Conservation (phyloP, 1,140 invertebrate genomes). For the Xylocopa sonorina region DNA sequence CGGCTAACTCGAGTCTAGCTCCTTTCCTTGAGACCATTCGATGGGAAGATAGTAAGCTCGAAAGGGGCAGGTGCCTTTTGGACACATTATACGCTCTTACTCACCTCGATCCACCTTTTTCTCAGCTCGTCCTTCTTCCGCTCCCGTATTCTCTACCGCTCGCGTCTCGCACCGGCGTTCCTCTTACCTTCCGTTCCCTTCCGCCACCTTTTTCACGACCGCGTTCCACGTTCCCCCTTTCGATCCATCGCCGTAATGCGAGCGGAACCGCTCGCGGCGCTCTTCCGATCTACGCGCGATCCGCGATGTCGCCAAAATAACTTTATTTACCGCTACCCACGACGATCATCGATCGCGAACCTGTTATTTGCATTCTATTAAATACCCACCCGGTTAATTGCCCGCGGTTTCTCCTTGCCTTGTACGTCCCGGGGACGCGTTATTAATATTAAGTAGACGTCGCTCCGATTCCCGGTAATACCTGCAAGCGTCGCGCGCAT, state of each 20-base stretch:
- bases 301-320: slow-evolving; percentile 45
- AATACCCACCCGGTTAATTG: slow-evolving; percentile 53
- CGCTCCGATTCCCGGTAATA: not conserved
- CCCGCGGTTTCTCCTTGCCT: not conserved
- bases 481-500: not conserved
- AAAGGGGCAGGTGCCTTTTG: slow-evolving; percentile 79
- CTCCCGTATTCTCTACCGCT: not conserved
- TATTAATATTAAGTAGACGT: slow-evolving; percentile 63
- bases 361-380: slow-evolving; percentile 67
- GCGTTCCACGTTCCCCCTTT: not conserved
- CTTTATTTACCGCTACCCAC: slow-evolving; percentile 50
- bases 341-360: slow-evolving; percentile 21
- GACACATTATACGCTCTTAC: slow-evolving; percentile 76
- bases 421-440: slow-evolving; percentile 44
- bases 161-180: not conserved
- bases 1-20: slow-evolving; percentile 69
- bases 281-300: not conserved
- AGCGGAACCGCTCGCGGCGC: slow-evolving; percentile 13
- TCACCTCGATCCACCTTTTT: slow-evolving; percentile 63
- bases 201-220: not conserved
- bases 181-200: not conserved
- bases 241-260: not conserved
- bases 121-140: slow-evolving; percentile 26
- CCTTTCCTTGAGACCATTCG: slow-evolving; percentile 72
- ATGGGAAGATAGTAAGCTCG: slow-evolving; percentile 73